These are phyloP conservation scores for Oncorhynchus gorbuscha DNA, from an alignment of 2,113 vertebrate genomes.

Conservation along the genomic window DNA sequence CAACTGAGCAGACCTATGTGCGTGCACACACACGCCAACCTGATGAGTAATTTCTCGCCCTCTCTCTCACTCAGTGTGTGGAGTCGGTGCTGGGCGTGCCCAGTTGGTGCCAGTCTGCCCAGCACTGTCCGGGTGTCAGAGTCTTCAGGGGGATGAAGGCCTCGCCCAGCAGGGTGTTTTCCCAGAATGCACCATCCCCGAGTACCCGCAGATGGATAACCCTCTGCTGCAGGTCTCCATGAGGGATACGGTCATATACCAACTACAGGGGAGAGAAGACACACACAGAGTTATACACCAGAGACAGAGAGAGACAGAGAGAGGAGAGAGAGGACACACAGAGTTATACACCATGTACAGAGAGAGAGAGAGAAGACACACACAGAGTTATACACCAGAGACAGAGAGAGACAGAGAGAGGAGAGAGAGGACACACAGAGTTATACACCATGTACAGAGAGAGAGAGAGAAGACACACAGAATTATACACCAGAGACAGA, in stretches of 20 bases:
- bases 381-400: slow-evolving; percentile 25
- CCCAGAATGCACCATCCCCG: slow-evolving; percentile 92
- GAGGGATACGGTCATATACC: slow-evolving; percentile 90
- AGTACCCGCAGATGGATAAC: slow-evolving; percentile 91
- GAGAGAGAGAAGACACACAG: no score
- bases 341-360: no score
- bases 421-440: no score
- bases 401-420: no score
- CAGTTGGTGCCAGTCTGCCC: slow-evolving; percentile 91
- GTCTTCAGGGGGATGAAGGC: slow-evolving; percentile 84
- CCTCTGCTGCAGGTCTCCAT: slow-evolving; percentile 89
- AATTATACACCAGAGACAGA: slow-evolving; percentile 85
- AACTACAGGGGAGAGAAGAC: slow-evolving; percentile 76
- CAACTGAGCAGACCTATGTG: background rate
- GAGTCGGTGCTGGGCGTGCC: slow-evolving; percentile 73
- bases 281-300: slow-evolving; percentile 43
- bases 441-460: no score
- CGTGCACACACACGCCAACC: background rate
- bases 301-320: no score
- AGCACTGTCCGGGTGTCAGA: slow-evolving; percentile 84
- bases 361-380: no score
- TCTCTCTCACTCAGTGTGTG: slow-evolving; percentile 54
- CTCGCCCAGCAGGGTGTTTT: slow-evolving; percentile 91
- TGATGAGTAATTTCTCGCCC: background rate
- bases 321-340: no score